Conservation (phyloP, 2,888 invertebrate species). For the Dynastes tityus region DNA sequence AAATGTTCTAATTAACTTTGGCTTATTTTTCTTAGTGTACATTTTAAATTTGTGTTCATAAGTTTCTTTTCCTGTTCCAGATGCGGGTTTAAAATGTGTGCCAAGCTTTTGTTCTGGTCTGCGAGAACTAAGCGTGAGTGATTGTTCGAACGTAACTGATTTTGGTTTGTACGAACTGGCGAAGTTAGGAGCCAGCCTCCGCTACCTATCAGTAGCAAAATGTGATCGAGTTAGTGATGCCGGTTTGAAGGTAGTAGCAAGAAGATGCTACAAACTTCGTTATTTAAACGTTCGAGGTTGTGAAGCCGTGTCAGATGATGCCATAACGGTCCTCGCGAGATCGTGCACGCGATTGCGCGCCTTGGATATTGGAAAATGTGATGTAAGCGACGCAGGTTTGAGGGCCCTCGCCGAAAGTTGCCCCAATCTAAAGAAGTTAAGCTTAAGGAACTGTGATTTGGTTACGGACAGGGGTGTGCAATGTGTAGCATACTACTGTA, state of each 20-base stretch:
- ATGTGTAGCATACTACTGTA: slow-evolving; percentile 90
- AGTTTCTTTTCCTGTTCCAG: slow-evolving; percentile 67
- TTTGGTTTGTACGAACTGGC: slow-evolving; percentile 93
- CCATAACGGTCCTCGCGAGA: slow-evolving; percentile 88
- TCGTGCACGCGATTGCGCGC: slow-evolving; percentile 90
- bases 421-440: slow-evolving; percentile 91
- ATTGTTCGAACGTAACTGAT: slow-evolving; percentile 91
- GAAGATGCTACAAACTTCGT: slow-evolving; percentile 89
- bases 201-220: slow-evolving; percentile 94
- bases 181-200: slow-evolving; percentile 88
- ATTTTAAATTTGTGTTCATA: too few relatives aligned
- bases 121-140: slow-evolving; percentile 91
- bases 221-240: slow-evolving; percentile 94
- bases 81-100: slow-evolving; percentile 92
- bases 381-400: slow-evolving; percentile 91
- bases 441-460: slow-evolving; percentile 91
- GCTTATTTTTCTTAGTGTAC: too few relatives aligned
- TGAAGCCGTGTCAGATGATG: slow-evolving; percentile 94
- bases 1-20: too few relatives aligned
- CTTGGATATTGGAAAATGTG: slow-evolving; percentile 93
- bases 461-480: slow-evolving; percentile 92
- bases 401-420: slow-evolving; percentile 90
- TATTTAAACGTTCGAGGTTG: slow-evolving; percentile 95
- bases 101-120: slow-evolving; percentile 90
- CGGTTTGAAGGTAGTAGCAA: slow-evolving; percentile 88